Evolutionary conservation across 64 coral and sea anemone species (phyloP).

Genomic region (Porites australiensis): DNA sequence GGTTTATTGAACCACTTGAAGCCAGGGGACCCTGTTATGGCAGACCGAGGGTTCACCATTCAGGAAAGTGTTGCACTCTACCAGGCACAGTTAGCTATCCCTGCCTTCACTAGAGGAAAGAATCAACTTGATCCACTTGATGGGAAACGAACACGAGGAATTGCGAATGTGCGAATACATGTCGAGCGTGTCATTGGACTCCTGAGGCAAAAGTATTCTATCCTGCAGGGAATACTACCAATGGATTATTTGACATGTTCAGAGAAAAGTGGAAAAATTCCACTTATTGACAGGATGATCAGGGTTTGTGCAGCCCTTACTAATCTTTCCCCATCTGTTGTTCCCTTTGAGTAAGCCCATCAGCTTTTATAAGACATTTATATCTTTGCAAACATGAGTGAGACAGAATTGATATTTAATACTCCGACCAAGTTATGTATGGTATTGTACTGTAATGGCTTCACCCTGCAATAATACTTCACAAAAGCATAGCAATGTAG

Average conservation of each 20-base stretch:
- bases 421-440: no score
- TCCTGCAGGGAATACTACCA: neutral
- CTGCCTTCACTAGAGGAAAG: neutral
- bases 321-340: conserved; percentile 38
- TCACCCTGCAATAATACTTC: no score
- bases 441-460: no score
- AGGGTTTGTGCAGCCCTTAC: conserved; percentile 24
- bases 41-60: neutral
- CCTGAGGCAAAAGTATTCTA: neutral
- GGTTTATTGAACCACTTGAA: neutral
- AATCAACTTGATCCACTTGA: neutral
- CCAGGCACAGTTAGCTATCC: conserved; percentile 5
- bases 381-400: no score
- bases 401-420: no score
- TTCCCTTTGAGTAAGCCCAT: conserved; percentile 13
- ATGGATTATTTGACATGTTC: neutral
- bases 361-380: no score
- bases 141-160: neutral
- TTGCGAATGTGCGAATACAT: neutral
- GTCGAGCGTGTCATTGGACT: neutral
- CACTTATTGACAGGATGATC: conserved; percentile 39
- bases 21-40: neutral
- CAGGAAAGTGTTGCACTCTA: neutral
- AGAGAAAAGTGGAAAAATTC: neutral
- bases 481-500: no score